Conservation (phyloP, 2,888 invertebrate species). For the Dermolepida albohirtum region DNA sequence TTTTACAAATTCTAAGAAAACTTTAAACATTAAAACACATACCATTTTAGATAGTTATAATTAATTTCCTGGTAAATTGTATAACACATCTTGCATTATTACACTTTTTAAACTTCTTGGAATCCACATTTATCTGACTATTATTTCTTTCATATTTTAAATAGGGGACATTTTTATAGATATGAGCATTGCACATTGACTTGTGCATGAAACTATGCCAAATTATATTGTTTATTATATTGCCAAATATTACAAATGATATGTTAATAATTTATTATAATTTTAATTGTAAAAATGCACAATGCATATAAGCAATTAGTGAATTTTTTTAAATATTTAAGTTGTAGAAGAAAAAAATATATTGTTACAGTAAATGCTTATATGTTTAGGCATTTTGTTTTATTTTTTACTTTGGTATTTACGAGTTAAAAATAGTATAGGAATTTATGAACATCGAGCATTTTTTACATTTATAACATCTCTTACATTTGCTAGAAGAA, state of each 20-base stretch:
- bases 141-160: too few species aligned
- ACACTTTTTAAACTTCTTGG: too few species aligned
- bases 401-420: constrained; percentile 2
- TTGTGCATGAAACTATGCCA: too few species aligned
- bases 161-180: too few species aligned
- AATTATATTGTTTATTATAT: constrained; percentile 21
- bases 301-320: constrained; percentile 3
- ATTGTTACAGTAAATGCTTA: constrained; percentile 1
- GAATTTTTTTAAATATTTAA: constrained; percentile 1
- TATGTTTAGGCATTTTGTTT: constrained; percentile 3
- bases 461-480: constrained; percentile 20
- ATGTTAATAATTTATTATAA: constrained; percentile 39
- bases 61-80: too few species aligned
- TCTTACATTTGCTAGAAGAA: constrained; percentile 4
- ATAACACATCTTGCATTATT: too few species aligned
- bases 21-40: constrained; percentile 22
- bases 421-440: constrained; percentile 17
- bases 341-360: not conserved
- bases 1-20: constrained; percentile 14
- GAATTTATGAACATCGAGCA: constrained; percentile 25
- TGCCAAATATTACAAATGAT: constrained; percentile 39
- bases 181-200: too few species aligned
- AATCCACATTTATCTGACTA: too few species aligned
- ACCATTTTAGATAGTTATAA: constrained; percentile 4
- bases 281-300: not conserved